phyloP scores from a whole-genome alignment of 2,113 vertebrate genomes.

The Pogonocichla stellata region DNA sequence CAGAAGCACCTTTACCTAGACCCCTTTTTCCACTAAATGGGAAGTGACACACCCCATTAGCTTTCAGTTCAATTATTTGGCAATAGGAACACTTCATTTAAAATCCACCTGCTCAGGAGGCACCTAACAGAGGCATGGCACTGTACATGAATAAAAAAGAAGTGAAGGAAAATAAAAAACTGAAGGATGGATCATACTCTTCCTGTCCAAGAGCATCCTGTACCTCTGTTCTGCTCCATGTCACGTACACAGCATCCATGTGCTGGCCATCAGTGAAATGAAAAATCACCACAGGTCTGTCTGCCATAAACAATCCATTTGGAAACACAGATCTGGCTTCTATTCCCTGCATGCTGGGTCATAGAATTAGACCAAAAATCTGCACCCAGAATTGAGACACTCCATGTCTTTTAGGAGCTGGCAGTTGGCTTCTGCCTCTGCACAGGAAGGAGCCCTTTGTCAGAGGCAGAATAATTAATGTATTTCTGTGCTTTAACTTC shows the following conservation, averaged over 20 bases:
- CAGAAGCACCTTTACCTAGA: not conserved
- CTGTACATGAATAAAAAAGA: not conserved
- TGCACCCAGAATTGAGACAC: not conserved
- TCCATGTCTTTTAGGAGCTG: not conserved
- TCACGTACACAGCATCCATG: not conserved
- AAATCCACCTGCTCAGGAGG: not conserved
- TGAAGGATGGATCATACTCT: not conserved
- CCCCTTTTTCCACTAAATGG: not conserved
- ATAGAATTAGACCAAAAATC: not conserved
- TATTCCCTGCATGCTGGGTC: not conserved
- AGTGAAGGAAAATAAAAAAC: not conserved
- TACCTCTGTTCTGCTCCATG: accelerated
- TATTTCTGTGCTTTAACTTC: not conserved
- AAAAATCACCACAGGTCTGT: not conserved
- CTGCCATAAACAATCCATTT: not conserved
- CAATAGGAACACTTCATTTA: not conserved
- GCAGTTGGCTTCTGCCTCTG: not conserved
- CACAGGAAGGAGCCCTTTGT: not conserved
- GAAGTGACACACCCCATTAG: not conserved
- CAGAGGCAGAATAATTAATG: not conserved
- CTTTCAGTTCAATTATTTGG: not conserved
- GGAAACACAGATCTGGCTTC: not conserved
- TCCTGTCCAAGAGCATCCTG: not conserved
- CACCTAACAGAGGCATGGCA: not conserved
- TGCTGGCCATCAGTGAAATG: not conserved